These are phyloP conservation scores for Smutsia gigantea DNA, from an alignment of 2,797 vertebrate genomes.

Conservation along the genomic window DNA sequence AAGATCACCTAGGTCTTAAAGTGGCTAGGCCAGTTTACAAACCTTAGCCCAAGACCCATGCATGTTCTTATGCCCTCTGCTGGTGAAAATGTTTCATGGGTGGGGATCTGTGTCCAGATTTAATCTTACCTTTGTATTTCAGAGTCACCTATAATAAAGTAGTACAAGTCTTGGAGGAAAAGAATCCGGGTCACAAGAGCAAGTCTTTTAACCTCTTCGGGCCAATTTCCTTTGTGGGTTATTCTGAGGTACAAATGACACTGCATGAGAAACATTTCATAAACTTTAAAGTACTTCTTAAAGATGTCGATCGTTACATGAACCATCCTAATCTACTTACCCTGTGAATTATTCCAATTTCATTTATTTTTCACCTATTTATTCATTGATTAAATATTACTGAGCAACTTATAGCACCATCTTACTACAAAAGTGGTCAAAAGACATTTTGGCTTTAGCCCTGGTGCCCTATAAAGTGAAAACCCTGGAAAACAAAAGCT, in stretches of 20 bases:
- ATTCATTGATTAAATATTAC: background rate
- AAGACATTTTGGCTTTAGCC: background rate
- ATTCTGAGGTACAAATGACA: background rate
- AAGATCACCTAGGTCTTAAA: background rate
- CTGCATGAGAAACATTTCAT: background rate
- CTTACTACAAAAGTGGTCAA: background rate
- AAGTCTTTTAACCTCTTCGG: background rate
- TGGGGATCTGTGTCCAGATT: background rate
- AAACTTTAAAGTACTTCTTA: background rate
- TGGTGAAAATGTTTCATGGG: conserved; percentile 57
- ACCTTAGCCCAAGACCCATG: background rate
- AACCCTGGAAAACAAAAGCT: background rate
- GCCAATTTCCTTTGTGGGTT: background rate
- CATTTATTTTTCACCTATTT: background rate
- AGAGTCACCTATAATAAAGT: background rate
- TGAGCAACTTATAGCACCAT: background rate
- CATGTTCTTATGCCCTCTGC: conserved; percentile 63
- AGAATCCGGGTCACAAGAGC: background rate
- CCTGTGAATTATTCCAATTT: background rate
- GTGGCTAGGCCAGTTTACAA: background rate
- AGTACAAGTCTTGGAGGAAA: background rate
- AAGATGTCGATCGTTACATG: background rate
- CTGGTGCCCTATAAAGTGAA: background rate
- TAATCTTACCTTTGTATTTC: background rate
- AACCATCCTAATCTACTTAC: background rate